Percentiles rank a stretch among this genome's conserved stretches.
These are phyloP conservation scores for Karalla daura DNA, from an alignment of 2,797 vertebrate genomes.

Conservation along the genomic window DNA sequence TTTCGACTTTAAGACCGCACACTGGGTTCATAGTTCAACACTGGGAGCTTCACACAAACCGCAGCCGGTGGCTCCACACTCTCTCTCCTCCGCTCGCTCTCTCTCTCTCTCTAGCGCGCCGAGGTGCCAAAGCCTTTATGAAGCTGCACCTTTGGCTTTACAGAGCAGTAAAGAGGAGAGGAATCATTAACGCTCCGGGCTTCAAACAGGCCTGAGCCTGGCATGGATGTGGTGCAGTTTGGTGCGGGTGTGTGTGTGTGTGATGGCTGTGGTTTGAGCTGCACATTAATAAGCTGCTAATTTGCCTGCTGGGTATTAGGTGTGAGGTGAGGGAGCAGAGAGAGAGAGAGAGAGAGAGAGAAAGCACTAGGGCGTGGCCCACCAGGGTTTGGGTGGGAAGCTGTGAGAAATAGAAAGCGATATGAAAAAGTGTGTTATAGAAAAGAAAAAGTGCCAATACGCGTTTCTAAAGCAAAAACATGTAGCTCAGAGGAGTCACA, in stretches of 20 bases:
- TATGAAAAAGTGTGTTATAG: constrained; percentile 23
- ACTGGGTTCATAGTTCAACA: constrained; percentile 74
- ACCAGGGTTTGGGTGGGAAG: constrained; percentile 35
- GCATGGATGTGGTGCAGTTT: constrained; percentile 64
- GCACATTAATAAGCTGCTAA: constrained; percentile 83
- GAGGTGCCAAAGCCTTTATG: constrained; percentile 77
- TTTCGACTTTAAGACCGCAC: constrained; percentile 67
- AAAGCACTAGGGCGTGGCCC: constrained; percentile 51
- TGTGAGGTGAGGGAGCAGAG: constrained; percentile 67
- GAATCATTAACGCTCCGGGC: constrained; percentile 79
- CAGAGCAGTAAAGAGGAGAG: constrained; percentile 74
- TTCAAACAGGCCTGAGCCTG: constrained; percentile 73
- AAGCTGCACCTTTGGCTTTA: constrained; percentile 79
- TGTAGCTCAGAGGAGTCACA: background rate
- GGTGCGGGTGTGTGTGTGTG: constrained; percentile 36
- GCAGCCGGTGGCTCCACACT: too few species aligned
- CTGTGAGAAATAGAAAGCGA: constrained; percentile 39
- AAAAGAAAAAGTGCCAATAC: constrained; percentile 14
- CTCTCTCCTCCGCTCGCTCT: too few species aligned
- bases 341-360: constrained; percentile 70
- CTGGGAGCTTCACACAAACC: constrained; percentile 72
- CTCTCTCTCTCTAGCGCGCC: too few species aligned
- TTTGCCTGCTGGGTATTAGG: constrained; percentile 80
- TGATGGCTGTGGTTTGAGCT: constrained; percentile 76
- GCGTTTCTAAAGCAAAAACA: constrained; percentile 5